Percentiles rank a stretch among this genome's conserved stretches.
Evolutionary conservation across 1,140 invertebrate genomes (phyloP).

Genomic region (Lasioglossum albipes): DNA sequence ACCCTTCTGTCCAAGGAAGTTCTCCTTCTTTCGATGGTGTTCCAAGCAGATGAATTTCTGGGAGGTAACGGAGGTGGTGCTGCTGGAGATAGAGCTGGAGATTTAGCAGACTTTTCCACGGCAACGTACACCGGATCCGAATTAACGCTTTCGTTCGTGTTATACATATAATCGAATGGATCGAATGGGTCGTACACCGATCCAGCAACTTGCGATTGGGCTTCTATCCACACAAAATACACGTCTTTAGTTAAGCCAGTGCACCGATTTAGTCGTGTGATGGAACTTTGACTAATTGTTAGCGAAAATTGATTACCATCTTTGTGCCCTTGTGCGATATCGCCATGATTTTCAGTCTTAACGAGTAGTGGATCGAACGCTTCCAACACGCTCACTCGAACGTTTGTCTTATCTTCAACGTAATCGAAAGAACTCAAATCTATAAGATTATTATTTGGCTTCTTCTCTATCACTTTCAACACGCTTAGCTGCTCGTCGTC

Average conservation of each 20-base stretch:
- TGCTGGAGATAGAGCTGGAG: slow-evolving; percentile 81
- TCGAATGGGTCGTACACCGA: slow-evolving; percentile 93
- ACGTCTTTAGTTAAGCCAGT: not conserved
- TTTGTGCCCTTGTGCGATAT: slow-evolving; percentile 58
- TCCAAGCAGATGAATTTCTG: slow-evolving; percentile 82
- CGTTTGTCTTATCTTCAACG: slow-evolving; percentile 81
- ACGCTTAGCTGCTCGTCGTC: slow-evolving; percentile 76
- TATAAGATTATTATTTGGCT: slow-evolving; percentile 82
- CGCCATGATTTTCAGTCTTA: slow-evolving; percentile 75
- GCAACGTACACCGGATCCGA: slow-evolving; percentile 89
- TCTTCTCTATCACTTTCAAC: slow-evolving; percentile 79
- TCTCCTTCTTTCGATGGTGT: slow-evolving; percentile 78
- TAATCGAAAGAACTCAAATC: slow-evolving; percentile 79
- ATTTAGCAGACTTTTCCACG: slow-evolving; percentile 84
- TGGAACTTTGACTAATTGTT: not conserved
- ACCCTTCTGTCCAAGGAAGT: slow-evolving; percentile 78
- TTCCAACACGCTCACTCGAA: slow-evolving; percentile 89
- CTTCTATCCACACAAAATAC: slow-evolving; percentile 61
- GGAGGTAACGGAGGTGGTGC: slow-evolving; percentile 82
- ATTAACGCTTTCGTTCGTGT: slow-evolving; percentile 85
- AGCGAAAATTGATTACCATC: slow-evolving; percentile 62
- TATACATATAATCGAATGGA: slow-evolving; percentile 91
- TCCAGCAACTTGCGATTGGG: slow-evolving; percentile 82
- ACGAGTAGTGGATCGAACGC: slow-evolving; percentile 90
- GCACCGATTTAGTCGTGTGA: not conserved